Base-by-base conservation (phyloP, 1,140 invertebrate species). In the Drosophila sp. region DNA sequence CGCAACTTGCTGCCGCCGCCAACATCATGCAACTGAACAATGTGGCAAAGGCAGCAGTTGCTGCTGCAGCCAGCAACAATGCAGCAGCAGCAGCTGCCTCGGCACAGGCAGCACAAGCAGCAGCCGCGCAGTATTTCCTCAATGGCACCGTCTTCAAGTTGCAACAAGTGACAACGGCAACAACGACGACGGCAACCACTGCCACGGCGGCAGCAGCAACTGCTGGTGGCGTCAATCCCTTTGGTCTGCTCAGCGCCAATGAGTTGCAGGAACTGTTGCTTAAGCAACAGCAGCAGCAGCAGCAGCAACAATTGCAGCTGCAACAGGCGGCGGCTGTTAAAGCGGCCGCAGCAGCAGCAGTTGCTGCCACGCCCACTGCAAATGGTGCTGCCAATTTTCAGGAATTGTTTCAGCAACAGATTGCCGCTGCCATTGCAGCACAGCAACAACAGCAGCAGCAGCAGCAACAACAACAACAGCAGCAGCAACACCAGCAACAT, bases 131-230 rank as follows among this genome's bases (percentile, higher is more conserved):
- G 54, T 91, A 90, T 41, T 91, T 92, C 25, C 76, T 92, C 14
- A 92, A 92, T 43, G 91, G 91, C 5, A 91, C 91, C 36, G 91
- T 92, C 11, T 91, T 92, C 43, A 92, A 92, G 76, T 43, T 92
- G 64, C 91, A 92, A 25, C 91, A 91, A 53, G 80, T 91, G n/a
- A 91, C 90, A 0, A 90, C 89, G 0, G 84, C 90, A 7, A 90
- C 90, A 0, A 91, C 90, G n/a, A 90, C 90, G 18, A 91, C 87
- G 7, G 90, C 90, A 13, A 90, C 90, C 7, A 89, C 87, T 0
- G 89, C 89, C 0, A 87, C 79, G 0, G 72, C 86, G 9, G 80
- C 80, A 7, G 83, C 72, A 14, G 48, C 67, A 2, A 53, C 81
- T n/a, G 54, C 71, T 8, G 77, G 71, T 0, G 59, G 64, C 5